Evolutionary conservation across 2,888 invertebrate species (phyloP).

Genomic region (Aquatica leii): DNA sequence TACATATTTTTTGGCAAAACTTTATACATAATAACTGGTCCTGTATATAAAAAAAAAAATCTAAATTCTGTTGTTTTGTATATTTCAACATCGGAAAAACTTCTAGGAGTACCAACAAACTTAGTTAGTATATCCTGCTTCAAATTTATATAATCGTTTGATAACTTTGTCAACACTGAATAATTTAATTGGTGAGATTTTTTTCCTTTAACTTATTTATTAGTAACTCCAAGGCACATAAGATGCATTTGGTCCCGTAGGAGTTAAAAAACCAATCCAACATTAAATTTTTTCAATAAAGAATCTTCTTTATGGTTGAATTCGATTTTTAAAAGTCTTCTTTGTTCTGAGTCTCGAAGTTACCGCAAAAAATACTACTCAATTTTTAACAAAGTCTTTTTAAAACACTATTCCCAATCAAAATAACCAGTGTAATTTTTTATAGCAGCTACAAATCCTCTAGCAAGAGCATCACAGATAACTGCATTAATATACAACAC

Average conservation of each 20-base stretch:
- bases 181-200: too few relatives aligned
- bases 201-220: too few relatives aligned
- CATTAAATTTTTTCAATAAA: conserved; percentile 38
- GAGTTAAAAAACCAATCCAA: conserved; percentile 41
- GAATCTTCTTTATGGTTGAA: conserved; percentile 33
- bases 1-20: not conserved
- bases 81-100: not conserved
- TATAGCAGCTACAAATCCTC: conserved; percentile 30
- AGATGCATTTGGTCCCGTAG: conserved; percentile 43
- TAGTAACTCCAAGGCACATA: too few relatives aligned
- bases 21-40: not conserved
- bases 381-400: conserved; percentile 21
- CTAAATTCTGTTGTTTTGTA: not conserved
- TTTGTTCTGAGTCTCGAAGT: conserved; percentile 21
- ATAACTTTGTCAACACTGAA: too few relatives aligned
- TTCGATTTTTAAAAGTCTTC: conserved; percentile 23
- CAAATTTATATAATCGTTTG: too few relatives aligned
- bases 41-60: not conserved
- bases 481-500: conserved; percentile 34
- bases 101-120: not conserved
- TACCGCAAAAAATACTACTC: not conserved
- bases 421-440: conserved; percentile 37
- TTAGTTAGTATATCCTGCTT: not conserved
- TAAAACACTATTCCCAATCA: conserved; percentile 41
- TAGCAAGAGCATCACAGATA: conserved; percentile 39